A percentile compares a stretch with the other conserved stretches of the same genome.
Conservation (phyloP, 2,888 invertebrate genomes). For the Helobdella robusta region DNA sequence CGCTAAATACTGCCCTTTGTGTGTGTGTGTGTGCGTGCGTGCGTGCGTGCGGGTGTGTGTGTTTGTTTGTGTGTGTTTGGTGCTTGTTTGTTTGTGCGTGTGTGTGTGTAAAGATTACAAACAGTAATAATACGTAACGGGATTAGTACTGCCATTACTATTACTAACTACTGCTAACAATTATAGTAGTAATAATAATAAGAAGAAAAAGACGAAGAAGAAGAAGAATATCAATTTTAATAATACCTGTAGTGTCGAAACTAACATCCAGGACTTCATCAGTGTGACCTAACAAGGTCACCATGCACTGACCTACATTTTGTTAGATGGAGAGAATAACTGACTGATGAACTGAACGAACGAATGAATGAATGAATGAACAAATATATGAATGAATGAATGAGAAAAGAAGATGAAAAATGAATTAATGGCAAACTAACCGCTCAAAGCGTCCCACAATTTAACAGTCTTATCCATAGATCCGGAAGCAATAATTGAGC, state of each 20-base stretch:
- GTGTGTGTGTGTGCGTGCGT: too few species aligned
- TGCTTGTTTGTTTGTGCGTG: too few species aligned
- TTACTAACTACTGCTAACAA: too few species aligned
- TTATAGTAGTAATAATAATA: too few species aligned
- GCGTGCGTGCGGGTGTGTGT: too few species aligned
- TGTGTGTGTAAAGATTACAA: too few species aligned
- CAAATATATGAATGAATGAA: conserved; percentile 16
- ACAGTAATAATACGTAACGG: too few species aligned
- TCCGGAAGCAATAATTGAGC: conserved; percentile 48
- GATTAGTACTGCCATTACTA: too few species aligned
- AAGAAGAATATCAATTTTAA: too few species aligned
- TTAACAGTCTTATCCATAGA: conserved; percentile 51
- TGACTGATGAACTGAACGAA: neutral
- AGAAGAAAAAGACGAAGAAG: too few species aligned
- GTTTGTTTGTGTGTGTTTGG: too few species aligned
- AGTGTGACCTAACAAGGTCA: conserved; percentile 47
- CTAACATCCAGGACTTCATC: conserved; percentile 63
- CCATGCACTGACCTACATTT: conserved; percentile 38
- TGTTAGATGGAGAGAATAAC: neutral
- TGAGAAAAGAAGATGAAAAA: neutral
- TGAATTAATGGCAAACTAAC: too few species aligned
- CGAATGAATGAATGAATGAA: neutral
- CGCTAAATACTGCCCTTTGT: conserved; percentile 63
- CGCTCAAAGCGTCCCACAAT: conserved; percentile 47
- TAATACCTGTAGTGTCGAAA: conserved; percentile 66